Conservation (phyloP, 2,888 invertebrate species). For the Nephrotoma flavescens region DNA sequence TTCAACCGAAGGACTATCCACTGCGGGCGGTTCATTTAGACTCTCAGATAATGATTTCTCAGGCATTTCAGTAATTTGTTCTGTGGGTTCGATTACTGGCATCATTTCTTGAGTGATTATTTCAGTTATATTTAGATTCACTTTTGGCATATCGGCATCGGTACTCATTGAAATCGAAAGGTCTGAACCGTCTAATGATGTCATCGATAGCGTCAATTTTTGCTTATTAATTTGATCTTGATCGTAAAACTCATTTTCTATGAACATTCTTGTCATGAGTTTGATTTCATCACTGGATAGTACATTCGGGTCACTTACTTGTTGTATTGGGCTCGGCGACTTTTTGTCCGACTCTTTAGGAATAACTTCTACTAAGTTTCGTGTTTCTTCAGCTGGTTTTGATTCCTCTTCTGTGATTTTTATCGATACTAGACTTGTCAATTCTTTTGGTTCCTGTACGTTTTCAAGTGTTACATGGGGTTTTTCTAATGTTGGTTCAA, state of each 20-base stretch:
- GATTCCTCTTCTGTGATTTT: not conserved
- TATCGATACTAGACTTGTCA: not conserved
- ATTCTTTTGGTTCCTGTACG: not conserved
- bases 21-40: not conserved
- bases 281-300: not conserved
- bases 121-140: conserved; percentile 27
- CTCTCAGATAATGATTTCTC: not conserved
- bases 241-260: conserved; percentile 21
- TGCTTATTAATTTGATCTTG: conserved; percentile 17
- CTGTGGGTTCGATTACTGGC: not conserved
- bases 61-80: not conserved
- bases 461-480: not conserved
- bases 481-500: not conserved
- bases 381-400: not conserved
- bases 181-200: conserved; percentile 28
- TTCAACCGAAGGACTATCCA: not conserved
- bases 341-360: not conserved
- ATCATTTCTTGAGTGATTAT: not conserved
- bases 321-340: not conserved
- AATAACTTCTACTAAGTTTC: not conserved
- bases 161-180: conserved; percentile 21
- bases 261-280: conserved; percentile 22
- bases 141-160: conserved; percentile 18
- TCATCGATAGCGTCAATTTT: conserved; percentile 23
- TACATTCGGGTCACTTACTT: not conserved